A percentile compares a stretch with the other conserved stretches of the same genome.
phyloP scores from a whole-genome alignment of 2,888 invertebrate genomes.

The Bhutanitis thaidina region DNA sequence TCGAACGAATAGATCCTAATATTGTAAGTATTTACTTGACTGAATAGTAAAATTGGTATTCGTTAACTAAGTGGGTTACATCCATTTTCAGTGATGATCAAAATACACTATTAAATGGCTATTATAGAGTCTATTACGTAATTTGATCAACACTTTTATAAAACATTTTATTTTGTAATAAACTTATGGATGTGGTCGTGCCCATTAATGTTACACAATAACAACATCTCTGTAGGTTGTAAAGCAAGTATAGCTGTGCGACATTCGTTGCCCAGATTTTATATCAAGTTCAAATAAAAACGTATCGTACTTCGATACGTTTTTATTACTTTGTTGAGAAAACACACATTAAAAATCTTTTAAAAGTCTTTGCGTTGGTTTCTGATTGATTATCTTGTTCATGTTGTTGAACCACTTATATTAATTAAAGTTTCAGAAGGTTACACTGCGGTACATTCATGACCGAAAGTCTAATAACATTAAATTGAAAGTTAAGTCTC shows the following conservation, averaged over 20 bases:
- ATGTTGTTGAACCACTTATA: constrained; percentile 30
- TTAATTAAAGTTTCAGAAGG: constrained; percentile 1
- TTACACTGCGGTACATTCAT: not conserved
- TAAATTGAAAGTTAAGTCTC: not conserved
- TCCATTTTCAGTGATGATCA: not conserved
- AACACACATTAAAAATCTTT: constrained; percentile 23
- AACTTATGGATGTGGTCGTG: constrained; percentile 6
- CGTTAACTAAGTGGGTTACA: too few species aligned
- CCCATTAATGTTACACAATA: constrained; percentile 8
- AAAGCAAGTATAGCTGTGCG: constrained; percentile 1
- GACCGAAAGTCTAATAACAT: not conserved
- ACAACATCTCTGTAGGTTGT: constrained; percentile 1
- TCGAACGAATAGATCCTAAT: too few species aligned
- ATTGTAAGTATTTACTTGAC: too few species aligned
- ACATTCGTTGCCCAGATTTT: constrained; percentile 13
- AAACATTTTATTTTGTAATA: constrained; percentile 10
- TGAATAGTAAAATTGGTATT: too few species aligned
- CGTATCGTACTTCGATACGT: constrained; percentile 23
- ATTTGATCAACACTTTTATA: too few species aligned
- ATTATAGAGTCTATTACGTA: too few species aligned
- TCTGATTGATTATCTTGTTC: constrained; percentile 45
- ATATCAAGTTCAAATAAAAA: constrained; percentile 22
- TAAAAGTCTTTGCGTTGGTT: constrained; percentile 24
- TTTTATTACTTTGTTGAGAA: constrained; percentile 34
- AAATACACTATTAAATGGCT: not conserved